These are phyloP conservation scores for Cynopterus sphinx DNA, from an alignment of 2,797 vertebrate species.

Conservation along the genomic window DNA sequence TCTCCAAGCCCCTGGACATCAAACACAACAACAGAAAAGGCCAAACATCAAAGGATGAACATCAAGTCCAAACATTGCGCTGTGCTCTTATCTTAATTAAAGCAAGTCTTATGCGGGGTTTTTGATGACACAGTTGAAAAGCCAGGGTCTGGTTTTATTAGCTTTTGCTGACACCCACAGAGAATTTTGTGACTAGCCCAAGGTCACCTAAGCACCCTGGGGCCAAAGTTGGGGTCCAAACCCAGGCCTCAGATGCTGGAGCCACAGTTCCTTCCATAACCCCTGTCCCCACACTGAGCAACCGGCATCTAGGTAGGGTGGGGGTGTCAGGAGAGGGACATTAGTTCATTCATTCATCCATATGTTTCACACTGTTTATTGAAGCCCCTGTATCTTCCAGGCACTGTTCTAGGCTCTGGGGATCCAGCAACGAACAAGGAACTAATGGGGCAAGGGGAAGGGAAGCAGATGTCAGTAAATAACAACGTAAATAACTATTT, in stretches of 20 bases:
- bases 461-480: background rate
- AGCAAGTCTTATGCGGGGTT: slow-evolving; percentile 65
- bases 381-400: background rate
- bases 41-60: slow-evolving; percentile 71
- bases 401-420: background rate
- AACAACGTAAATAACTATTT: background rate
- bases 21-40: slow-evolving; percentile 66
- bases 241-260: slow-evolving; percentile 41
- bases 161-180: slow-evolving; percentile 72
- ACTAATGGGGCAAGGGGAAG: background rate
- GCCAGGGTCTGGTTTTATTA: slow-evolving; percentile 71
- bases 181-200: slow-evolving; percentile 74
- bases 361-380: background rate
- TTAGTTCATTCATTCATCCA: background rate
- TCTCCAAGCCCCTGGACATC: slow-evolving; percentile 64
- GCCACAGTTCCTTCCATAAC: background rate
- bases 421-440: background rate
- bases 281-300: background rate
- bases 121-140: slow-evolving; percentile 72
- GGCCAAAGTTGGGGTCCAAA: slow-evolving; percentile 11
- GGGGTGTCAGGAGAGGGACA: background rate
- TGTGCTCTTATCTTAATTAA: slow-evolving; percentile 79
- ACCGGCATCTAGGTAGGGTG: too few species aligned
- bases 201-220: slow-evolving; percentile 71
- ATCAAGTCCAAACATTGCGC: slow-evolving; percentile 60